Conservation (phyloP, 64 coral and sea anemone species). For the Stylophora pistillata region DNA sequence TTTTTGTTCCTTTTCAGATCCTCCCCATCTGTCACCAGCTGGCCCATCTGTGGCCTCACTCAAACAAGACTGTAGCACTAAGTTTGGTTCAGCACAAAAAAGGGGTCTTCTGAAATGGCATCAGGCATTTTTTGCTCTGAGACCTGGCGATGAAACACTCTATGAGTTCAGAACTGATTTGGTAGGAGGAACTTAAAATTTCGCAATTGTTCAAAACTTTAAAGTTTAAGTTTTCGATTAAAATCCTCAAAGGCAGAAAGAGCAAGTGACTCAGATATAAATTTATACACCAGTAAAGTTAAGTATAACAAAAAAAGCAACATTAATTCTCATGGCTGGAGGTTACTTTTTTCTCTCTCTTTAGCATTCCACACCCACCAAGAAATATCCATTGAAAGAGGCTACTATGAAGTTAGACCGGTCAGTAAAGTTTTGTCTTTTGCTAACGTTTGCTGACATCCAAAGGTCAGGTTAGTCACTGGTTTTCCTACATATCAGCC, state of each 20-base stretch:
- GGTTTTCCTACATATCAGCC: neutral
- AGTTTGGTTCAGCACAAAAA: constrained; percentile 55
- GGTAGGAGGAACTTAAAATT: constrained; percentile 10
- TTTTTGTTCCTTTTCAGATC: constrained; percentile 32
- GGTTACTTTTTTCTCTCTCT: neutral
- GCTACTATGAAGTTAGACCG: constrained; percentile 66
- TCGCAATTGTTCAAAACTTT: too few relatives aligned
- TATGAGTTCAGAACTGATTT: constrained; percentile 93
- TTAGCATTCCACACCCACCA: constrained; percentile 81
- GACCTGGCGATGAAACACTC: constrained; percentile 70
- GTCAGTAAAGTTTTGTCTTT: constrained; percentile 44
- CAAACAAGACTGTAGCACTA: constrained; percentile 75
- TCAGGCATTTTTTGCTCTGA: constrained; percentile 58
- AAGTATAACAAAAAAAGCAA: too few relatives aligned
- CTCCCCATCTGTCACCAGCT: constrained; percentile 56
- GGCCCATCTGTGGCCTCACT: constrained; percentile 83
- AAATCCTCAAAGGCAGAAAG: too few relatives aligned
- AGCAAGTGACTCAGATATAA: too few relatives aligned
- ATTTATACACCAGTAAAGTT: too few relatives aligned
- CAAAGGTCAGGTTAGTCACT: constrained; percentile 76
- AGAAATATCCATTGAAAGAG: constrained; percentile 77
- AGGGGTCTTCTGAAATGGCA: constrained; percentile 53
- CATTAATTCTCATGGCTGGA: neutral
- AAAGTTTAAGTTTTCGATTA: too few relatives aligned
- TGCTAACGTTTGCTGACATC: constrained; percentile 70